Conservation (phyloP, 2,888 invertebrate species). For the Drosophila vallismaia region DNA sequence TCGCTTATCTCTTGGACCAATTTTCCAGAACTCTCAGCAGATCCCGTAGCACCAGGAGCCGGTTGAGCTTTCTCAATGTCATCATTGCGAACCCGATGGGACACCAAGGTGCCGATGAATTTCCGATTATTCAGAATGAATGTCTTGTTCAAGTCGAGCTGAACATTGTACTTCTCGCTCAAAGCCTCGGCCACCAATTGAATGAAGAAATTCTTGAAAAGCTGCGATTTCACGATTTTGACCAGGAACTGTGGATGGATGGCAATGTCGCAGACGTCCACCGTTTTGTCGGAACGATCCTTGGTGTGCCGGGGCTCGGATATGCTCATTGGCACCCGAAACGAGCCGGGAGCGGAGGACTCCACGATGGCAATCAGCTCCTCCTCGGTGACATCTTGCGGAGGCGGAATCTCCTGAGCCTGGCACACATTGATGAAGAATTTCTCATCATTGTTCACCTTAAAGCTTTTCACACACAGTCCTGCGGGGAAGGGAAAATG, state of each 20-base stretch:
- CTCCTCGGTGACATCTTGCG: slow-evolving; percentile 88
- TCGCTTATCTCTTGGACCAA: slow-evolving; percentile 87
- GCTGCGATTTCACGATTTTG: slow-evolving; percentile 88
- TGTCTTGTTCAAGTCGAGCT: slow-evolving; percentile 87
- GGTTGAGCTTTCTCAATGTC: slow-evolving; percentile 85
- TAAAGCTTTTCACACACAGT: slow-evolving; percentile 90
- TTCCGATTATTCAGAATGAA: slow-evolving; percentile 90
- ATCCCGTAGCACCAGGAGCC: background rate
- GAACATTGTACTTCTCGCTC: slow-evolving; percentile 90
- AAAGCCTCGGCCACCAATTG: slow-evolving; percentile 91
- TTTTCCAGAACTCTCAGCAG: slow-evolving; percentile 10
- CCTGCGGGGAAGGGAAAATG: slow-evolving; percentile 85
- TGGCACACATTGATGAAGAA: slow-evolving; percentile 94
- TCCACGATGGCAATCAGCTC: slow-evolving; percentile 88
- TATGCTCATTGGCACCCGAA: slow-evolving; percentile 95
- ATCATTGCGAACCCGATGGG: slow-evolving; percentile 90
- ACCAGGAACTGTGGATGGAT: slow-evolving; percentile 91
- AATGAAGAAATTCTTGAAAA: slow-evolving; percentile 92
- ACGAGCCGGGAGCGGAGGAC: slow-evolving; percentile 89
- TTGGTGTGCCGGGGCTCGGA: slow-evolving; percentile 91
- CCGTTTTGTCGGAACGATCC: slow-evolving; percentile 90
- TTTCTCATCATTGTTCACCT: slow-evolving; percentile 88
- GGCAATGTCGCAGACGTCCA: slow-evolving; percentile 92
- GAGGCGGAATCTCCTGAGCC: slow-evolving; percentile 90
- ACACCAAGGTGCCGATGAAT: slow-evolving; percentile 89